Evolutionary conservation across 2,888 invertebrate species (phyloP), one percentile per base, ranked within the genome.

Genomic region (Melanchra persicariae): DNA sequence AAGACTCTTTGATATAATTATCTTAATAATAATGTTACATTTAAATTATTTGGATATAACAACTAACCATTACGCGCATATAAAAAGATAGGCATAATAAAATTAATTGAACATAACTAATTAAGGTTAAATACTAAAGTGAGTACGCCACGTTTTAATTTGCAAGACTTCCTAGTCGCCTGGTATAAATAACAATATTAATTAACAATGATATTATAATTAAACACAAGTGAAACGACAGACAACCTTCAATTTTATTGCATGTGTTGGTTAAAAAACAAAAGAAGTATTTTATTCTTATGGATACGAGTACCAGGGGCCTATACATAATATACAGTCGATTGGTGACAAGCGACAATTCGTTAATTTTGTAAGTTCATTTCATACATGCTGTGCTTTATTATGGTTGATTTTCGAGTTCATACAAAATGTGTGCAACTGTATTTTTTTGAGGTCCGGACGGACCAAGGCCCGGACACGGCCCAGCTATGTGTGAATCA

Each of bases 151-250:
- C 26, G 49, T 63, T 59, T 81, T 74, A 63, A 77, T 74, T 76
- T 61, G 43, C 51, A 57, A 61, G 26, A 82, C 65, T 79, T 82
- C 83, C 83, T 82, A 66, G 57, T 75, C 58, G 57, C 60, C 24
- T 60, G n/a, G 17, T 55, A 74, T 74, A 62, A 68, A 49, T 45
- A 65, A 72, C 34, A 62, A 64, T 60, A 75, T 70, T 76, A 79
- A 74, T 76, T 76, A 67, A 75, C 52, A 64, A 75, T 67, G 67
- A 66, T 51, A 64, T 51, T 51, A 40, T 24, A 40, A 47, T 43
- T 72, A 67, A 47, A 63, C 66, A 76, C 75, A 74, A 72, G 66
- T 79, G 73, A 55, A 40, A 19, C 34, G n/a, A 40, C 58, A 72
- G 68, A 76, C 61, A 70, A 19, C 80, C 74, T 80, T 74, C 69